Evolutionary conservation across 2,888 invertebrate genomes (phyloP).

Genomic region (Dendrolimus houi): DNA sequence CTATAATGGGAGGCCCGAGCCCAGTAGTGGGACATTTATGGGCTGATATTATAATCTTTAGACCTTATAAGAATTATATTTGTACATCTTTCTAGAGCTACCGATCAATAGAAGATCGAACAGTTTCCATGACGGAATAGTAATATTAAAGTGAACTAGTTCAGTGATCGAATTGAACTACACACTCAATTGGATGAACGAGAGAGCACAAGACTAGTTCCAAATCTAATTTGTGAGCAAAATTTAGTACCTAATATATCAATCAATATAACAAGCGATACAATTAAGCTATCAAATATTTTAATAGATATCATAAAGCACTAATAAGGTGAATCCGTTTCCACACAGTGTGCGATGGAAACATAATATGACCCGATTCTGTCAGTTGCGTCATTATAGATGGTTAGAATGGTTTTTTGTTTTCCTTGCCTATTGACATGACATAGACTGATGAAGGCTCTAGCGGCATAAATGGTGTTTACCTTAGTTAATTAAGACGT

Average conservation of each 20-base stretch:
- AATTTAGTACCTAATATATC: neutral
- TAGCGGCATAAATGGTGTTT: too few relatives aligned
- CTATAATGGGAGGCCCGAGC: too few relatives aligned
- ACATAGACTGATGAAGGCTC: neutral
- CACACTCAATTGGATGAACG: too few relatives aligned
- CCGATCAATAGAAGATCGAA: too few relatives aligned
- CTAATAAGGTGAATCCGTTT: neutral
- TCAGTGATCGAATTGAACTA: too few relatives aligned
- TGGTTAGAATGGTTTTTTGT: constrained; percentile 1
- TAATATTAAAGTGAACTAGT: too few relatives aligned
- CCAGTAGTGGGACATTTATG: too few relatives aligned
- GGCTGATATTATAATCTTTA: too few relatives aligned
- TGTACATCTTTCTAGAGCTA: too few relatives aligned
- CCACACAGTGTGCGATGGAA: constrained; percentile 6
- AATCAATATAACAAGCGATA: neutral
- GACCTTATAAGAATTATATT: too few relatives aligned
- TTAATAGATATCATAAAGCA: neutral
- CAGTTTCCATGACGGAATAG: too few relatives aligned
- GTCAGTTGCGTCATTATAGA: constrained; percentile 25
- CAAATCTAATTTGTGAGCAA: neutral
- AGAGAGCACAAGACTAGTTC: neutral
- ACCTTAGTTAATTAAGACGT: too few relatives aligned
- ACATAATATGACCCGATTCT: constrained; percentile 20
- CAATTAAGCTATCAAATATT: neutral
- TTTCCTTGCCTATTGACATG: neutral